phyloP scores from a whole-genome alignment of 2,113 vertebrate genomes.

The Sciurus niger region DNA sequence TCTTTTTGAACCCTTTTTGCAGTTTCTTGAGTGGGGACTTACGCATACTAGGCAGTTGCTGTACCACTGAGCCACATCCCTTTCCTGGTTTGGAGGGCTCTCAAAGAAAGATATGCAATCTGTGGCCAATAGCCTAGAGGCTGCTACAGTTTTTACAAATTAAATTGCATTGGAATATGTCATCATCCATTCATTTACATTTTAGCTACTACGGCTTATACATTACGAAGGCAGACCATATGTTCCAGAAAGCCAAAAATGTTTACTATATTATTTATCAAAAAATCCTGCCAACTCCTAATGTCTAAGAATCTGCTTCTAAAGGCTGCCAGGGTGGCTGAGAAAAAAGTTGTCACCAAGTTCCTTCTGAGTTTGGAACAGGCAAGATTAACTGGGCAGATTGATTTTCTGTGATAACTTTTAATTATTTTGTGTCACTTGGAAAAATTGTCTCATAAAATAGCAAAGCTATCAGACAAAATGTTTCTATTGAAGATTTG shows the following conservation, averaged over 20 bases:
- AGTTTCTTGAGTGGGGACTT: too few relatives aligned
- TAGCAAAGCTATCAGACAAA: slow-evolving; percentile 49
- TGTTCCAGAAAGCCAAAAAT: slow-evolving; percentile 36
- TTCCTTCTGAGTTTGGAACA: slow-evolving; percentile 43
- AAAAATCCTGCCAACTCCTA: neutral
- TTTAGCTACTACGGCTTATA: neutral
- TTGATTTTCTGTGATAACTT: slow-evolving; percentile 63
- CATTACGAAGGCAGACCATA: neutral
- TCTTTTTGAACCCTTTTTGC: too few relatives aligned
- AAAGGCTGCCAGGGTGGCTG: neutral
- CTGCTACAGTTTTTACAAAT: neutral
- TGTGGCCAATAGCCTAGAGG: neutral
- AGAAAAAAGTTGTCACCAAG: slow-evolving; percentile 30
- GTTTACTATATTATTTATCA: neutral
- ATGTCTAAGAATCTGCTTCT: slow-evolving; percentile 2
- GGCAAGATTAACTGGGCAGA: slow-evolving; percentile 47
- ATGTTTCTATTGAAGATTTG: slow-evolving; percentile 36
- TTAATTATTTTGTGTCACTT: slow-evolving; percentile 72
- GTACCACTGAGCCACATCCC: too few relatives aligned
- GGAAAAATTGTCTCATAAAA: slow-evolving; percentile 72
- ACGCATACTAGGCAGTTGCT: too few relatives aligned
- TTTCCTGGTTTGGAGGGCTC: neutral
- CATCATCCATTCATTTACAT: neutral
- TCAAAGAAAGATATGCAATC: neutral
- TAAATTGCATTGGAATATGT: neutral